A percentile compares a stretch with the other conserved stretches of the same genome.
Evolutionary conservation across 1,140 invertebrate genomes (phyloP).

Genomic region (Drosophila hydei): DNA sequence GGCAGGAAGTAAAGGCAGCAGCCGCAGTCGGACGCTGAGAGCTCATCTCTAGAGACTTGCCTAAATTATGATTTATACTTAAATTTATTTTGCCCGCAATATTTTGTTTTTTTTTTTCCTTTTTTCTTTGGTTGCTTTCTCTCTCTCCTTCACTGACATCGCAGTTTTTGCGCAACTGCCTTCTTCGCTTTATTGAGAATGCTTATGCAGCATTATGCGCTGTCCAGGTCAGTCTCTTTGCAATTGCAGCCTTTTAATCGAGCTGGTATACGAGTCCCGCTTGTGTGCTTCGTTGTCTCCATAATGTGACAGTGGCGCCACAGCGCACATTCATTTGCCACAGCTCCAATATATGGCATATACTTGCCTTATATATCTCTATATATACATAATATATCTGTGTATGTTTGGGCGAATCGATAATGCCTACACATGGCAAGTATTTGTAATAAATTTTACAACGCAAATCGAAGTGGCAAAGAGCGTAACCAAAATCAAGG

Average conservation of each 20-base stretch:
- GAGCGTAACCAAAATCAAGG: slow-evolving; percentile 27
- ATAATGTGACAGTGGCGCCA: slow-evolving; percentile 71
- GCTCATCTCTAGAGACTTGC: slow-evolving; percentile 77
- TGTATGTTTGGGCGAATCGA: slow-evolving; percentile 51
- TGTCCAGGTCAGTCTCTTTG: slow-evolving; percentile 16
- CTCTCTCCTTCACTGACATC: slow-evolving; percentile 38
- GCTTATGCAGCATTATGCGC: neutral
- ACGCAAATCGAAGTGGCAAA: slow-evolving; percentile 51
- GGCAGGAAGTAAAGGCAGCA: slow-evolving; percentile 26
- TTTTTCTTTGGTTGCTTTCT: no score
- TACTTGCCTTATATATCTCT: no score
- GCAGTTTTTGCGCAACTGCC: slow-evolving; percentile 24
- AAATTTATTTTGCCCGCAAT: slow-evolving; percentile 54
- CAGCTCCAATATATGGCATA: neutral
- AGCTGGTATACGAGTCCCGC: slow-evolving; percentile 60
- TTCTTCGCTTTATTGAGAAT: neutral
- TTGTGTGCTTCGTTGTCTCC: slow-evolving; percentile 71
- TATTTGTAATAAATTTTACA: slow-evolving; percentile 66
- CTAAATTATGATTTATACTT: slow-evolving; percentile 81
- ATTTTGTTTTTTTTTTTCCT: neutral
- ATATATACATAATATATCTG: no score
- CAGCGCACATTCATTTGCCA: slow-evolving; percentile 57
- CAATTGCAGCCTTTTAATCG: slow-evolving; percentile 40
- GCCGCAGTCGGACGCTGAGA: slow-evolving; percentile 54
- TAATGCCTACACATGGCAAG: slow-evolving; percentile 49